phyloP scores from a whole-genome alignment of 2,888 invertebrate species.

The Drosophila monieri region DNA sequence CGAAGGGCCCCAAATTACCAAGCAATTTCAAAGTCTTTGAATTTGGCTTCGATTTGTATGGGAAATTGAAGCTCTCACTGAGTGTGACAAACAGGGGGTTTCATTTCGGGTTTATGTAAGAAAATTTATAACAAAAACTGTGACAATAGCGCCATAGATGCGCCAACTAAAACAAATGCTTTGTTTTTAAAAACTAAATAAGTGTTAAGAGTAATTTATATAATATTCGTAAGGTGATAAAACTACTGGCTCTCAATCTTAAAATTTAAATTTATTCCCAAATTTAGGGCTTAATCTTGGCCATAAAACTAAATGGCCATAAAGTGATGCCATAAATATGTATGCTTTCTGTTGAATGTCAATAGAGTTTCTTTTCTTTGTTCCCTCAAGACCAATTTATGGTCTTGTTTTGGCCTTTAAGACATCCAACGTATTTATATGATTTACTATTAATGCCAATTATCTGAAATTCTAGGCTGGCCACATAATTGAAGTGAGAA shows the following conservation, averaged over 20 bases:
- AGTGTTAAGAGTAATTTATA: neutral
- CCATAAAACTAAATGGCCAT: constrained; percentile 29
- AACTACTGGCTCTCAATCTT: neutral
- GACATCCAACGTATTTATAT: neutral
- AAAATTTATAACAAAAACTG: neutral
- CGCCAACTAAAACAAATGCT: constrained; percentile 7
- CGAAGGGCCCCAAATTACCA: constrained; percentile 58
- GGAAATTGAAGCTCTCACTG: constrained; percentile 59
- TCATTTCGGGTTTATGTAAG: constrained; percentile 53
- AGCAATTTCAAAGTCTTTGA: constrained; percentile 58
- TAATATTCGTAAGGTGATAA: neutral
- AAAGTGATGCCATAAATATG: constrained; percentile 16
- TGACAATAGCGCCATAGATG: constrained; percentile 1
- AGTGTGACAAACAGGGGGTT: neutral
- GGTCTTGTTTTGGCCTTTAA: constrained; percentile 9
- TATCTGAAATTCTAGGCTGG: constrained; percentile 5
- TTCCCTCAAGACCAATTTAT: neutral
- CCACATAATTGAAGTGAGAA: constrained; percentile 28
- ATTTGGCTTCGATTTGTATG: constrained; percentile 58
- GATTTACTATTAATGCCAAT: constrained; percentile 11
- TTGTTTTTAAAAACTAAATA: constrained; percentile 10
- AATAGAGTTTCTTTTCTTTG: constrained; percentile 13
- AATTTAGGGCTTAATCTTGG: neutral
- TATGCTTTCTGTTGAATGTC: constrained; percentile 13
- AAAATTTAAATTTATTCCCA: constrained; percentile 19